Percentiles rank a stretch among this genome's conserved stretches.
Conservation (phyloP, 2,888 invertebrate genomes). For the Sinodicranocentrus sp. region DNA sequence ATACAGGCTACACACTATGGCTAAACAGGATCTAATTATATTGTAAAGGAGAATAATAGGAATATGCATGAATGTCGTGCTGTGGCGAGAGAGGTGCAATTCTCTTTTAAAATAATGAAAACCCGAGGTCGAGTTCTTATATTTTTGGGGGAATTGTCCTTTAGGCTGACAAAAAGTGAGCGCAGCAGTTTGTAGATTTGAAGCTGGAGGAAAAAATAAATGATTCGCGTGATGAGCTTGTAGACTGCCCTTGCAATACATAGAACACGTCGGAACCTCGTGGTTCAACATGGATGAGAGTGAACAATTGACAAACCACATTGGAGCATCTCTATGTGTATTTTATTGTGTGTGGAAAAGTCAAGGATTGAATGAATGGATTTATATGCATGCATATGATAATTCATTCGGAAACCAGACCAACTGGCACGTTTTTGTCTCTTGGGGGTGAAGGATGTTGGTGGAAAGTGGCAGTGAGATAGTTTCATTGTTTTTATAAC, state of each 20-base stretch:
- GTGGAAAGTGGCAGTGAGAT: conserved; percentile 10
- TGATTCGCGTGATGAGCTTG: conserved; percentile 30
- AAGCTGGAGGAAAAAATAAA: conserved; percentile 14
- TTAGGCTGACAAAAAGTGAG: conserved; percentile 15
- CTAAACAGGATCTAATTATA: conserved; percentile 53
- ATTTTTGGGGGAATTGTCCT: conserved; percentile 31
- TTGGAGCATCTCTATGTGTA: background rate
- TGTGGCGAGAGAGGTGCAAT: conserved; percentile 44
- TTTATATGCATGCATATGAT: conserved; percentile 37
- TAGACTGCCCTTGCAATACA: conserved; percentile 35
- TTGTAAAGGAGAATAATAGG: conserved; percentile 13
- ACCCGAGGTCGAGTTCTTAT: conserved; percentile 23
- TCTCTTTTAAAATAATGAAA: conserved; percentile 20
- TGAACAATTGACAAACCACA: conserved; percentile 21
- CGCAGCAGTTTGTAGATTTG: background rate
- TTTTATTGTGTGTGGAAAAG: background rate
- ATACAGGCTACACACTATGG: conserved; percentile 10
- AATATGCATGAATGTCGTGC: conserved; percentile 48
- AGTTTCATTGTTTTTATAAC: too few species aligned
- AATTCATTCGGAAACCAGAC: conserved; percentile 62
- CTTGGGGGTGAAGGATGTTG: conserved; percentile 72
- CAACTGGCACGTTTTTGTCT: conserved; percentile 74
- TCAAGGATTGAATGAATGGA: conserved; percentile 3
- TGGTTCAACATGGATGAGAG: background rate
- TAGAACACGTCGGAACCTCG: background rate